Evolutionary conservation across 2,888 invertebrate species (phyloP), one percentile per base, ranked within the genome.

Genomic region (Amphipyra berbera): DNA sequence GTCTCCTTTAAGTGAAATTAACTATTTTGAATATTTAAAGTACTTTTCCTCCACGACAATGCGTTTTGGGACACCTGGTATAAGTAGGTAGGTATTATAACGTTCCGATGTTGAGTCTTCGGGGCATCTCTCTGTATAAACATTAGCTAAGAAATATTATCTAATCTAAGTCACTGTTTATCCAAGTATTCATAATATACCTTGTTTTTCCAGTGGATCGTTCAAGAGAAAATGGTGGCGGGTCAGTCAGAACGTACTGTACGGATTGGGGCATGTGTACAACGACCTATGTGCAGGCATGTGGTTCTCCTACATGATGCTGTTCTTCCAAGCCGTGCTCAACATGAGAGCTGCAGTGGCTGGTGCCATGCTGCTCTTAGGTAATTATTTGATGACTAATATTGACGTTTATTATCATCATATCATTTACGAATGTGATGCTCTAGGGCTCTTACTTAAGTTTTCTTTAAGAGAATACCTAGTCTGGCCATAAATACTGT

Each of bases 211-310:
- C 86, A 94, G 94, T 71, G 85, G 86, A 9, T 86, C 89, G 45
- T 85, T 70, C 72, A 88, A 84, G 64, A 84, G 86, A 62, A 81
- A 87, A 86, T 91, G 91, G 88, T 91, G 90, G 90, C 82, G 85
- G 7, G 67, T 90, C 50, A 89, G 91, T 69, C 95, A 95, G 79
- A 95, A 96, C 78, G 74, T 95, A 14, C 86, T 96, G 27, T 96
- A 93, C 73, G 96, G 96, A 9, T 95, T 98, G 33, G 99, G 99
- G 0, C 99, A 99, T 89, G 96, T 99, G 44, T 96, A 98, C 88
- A 99, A 99, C 95, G 99, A 99, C 88, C 95, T 99, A n/a, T 98
- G 98, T 86, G 98, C 98, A 0, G 97, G 98, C 8, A 97, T 99
- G 96, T 99, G 99, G 99, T 99, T 99, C 92, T 98, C 98, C 0